A percentile compares a stretch with the other conserved stretches of the same genome.
Conservation (phyloP, 2,113 vertebrate species). For the Megaptera novaeangliae region DNA sequence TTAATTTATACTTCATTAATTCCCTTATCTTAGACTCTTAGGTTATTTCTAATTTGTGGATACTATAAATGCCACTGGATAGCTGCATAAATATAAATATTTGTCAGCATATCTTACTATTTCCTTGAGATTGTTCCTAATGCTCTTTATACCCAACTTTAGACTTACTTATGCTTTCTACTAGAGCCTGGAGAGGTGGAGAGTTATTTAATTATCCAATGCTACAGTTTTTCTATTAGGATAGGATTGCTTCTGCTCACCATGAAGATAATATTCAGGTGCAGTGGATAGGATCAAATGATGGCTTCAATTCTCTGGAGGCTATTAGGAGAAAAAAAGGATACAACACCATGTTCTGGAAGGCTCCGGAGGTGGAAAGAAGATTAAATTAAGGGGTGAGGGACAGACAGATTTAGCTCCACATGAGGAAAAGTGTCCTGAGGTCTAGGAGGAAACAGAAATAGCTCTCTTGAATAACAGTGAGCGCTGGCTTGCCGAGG, state of each 20-base stretch:
- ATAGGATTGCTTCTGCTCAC: not conserved
- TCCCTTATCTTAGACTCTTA: not conserved
- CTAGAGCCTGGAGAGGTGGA: not conserved
- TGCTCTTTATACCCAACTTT: not conserved
- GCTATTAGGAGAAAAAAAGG: not conserved
- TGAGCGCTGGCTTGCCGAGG: fast-evolving
- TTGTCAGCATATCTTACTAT: not conserved
- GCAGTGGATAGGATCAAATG: not conserved
- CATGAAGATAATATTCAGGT: not conserved
- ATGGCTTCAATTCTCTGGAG: not conserved
- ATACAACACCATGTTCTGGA: not conserved
- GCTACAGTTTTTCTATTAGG: not conserved
- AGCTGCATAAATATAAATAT: not conserved
- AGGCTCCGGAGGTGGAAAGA: not conserved
- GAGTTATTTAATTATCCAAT: not conserved
- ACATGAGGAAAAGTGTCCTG: not conserved
- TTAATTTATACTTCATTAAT: not conserved
- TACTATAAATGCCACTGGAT: not conserved
- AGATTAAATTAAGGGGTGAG: no score
- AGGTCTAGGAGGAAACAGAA: not conserved
- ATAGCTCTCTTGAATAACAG: not conserved
- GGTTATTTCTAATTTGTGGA: not conserved
- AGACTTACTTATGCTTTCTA: not conserved
- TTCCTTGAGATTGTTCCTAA: not conserved
- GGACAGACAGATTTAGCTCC: not conserved